Conservation (phyloP, 1,140 invertebrate species). For the Bombus haemorrhoidalis region DNA sequence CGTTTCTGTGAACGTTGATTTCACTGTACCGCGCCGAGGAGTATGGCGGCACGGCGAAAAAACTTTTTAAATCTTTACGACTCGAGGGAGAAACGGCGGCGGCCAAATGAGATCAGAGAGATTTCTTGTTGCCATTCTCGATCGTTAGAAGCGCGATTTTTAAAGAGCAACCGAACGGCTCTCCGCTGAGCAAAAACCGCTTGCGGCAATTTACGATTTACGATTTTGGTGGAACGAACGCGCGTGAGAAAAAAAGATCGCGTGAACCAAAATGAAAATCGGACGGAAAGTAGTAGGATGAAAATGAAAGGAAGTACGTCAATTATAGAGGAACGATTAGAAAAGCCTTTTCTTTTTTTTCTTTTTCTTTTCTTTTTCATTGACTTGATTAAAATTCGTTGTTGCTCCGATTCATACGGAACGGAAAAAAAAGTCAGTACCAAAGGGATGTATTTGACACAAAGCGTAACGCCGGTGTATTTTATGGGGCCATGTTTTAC, state of each 20-base stretch:
- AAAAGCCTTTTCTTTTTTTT: no score
- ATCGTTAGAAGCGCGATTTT: slow-evolving; percentile 15
- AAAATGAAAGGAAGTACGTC: no score
- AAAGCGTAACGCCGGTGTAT: background rate
- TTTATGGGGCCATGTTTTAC: background rate
- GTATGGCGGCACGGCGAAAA: background rate
- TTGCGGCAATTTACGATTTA: slow-evolving; percentile 19
- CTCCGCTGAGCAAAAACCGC: background rate
- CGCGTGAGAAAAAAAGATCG: background rate
- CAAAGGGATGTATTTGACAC: background rate
- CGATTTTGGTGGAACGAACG: background rate
- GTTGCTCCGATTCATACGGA: background rate
- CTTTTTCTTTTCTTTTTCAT: background rate
- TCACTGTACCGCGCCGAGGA: background rate
- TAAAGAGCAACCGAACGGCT: background rate
- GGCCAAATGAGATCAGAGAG: background rate
- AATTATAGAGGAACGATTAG: background rate
- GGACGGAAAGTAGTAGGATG: no score
- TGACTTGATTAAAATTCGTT: background rate
- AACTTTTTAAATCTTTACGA: slow-evolving; percentile 9
- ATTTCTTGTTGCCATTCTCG: background rate
- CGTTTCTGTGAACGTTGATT: background rate
- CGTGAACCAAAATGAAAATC: background rate
- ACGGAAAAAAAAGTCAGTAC: background rate
- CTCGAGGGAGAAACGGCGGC: background rate